A percentile compares a stretch with the other conserved stretches of the same genome.
Conservation (phyloP, 1,140 invertebrate species). For the Drosophila tropicalis region DNA sequence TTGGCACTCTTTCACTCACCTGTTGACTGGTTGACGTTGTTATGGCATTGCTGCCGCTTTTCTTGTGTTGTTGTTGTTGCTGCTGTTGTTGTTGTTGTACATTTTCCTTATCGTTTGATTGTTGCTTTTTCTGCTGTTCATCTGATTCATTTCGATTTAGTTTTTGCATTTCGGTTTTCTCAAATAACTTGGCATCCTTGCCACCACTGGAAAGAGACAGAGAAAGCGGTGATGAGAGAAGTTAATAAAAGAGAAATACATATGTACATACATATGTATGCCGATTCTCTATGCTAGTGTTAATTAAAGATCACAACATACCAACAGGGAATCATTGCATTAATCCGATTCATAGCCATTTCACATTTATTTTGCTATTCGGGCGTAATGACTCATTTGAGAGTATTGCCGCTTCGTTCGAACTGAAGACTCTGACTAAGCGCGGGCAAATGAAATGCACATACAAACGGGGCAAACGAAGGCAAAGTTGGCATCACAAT, state of each 20-base stretch:
- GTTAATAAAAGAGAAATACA: no score
- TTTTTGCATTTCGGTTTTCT: conserved; percentile 63
- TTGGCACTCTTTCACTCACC: conserved; percentile 36
- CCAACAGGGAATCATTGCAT: conserved; percentile 70
- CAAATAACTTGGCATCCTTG: conserved; percentile 73
- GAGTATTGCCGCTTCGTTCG: conserved; percentile 32
- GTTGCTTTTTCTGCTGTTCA: conserved; percentile 27
- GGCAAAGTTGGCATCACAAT: conserved; percentile 21
- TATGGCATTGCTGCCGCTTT: conserved; percentile 46
- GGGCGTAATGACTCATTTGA: conserved; percentile 57
- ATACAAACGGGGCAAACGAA: conserved; percentile 34
- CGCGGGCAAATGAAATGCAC: conserved; percentile 45
- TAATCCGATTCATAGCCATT: conserved; percentile 57
- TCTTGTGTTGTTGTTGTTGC: conserved; percentile 31
- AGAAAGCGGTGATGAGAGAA: background rate
- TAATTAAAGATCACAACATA: conserved; percentile 21
- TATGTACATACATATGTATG: no score
- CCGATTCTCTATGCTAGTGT: background rate
- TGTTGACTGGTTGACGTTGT: conserved; percentile 44
- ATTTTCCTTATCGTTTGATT: conserved; percentile 51
- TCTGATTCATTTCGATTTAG: conserved; percentile 41
- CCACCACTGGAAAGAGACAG: conserved; percentile 53
- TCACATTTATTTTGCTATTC: conserved; percentile 9
- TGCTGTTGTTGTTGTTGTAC: conserved; percentile 43
- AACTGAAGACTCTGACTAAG: conserved; percentile 51